Evolutionary conservation across 1,140 invertebrate species (phyloP).

Genomic region (Bombyx mandarina): DNA sequence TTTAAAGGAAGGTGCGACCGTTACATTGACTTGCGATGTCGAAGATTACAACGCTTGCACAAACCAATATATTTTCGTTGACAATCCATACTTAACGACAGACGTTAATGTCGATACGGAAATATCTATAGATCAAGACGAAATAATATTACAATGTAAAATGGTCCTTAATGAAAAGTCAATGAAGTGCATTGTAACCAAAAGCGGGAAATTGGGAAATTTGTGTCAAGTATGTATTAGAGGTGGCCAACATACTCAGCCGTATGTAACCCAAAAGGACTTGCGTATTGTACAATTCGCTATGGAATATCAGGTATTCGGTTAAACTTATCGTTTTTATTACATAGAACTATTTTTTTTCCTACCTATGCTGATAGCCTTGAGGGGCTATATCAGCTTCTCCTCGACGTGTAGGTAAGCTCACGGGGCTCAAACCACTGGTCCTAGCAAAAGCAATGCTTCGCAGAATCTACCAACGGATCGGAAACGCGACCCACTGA

Average conservation of each 20-base stretch:
- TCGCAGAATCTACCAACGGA: no score
- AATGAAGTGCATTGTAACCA: slow-evolving; percentile 31
- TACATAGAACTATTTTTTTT: not conserved
- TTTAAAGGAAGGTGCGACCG: slow-evolving; percentile 19
- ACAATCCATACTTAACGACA: slow-evolving; percentile 26
- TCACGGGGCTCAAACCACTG: no score
- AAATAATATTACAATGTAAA: slow-evolving; percentile 33
- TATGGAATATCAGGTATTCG: slow-evolving; percentile 34
- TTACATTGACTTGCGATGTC: slow-evolving; percentile 28
- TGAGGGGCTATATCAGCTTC: no score
- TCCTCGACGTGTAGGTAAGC: no score
- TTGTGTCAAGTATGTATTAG: slow-evolving; percentile 24
- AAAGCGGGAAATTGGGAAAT: slow-evolving; percentile 30
- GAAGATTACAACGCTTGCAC: slow-evolving; percentile 34
- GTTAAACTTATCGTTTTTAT: not conserved
- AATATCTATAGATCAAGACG: slow-evolving; percentile 30
- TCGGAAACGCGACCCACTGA: no score
- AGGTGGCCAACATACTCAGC: slow-evolving; percentile 18
- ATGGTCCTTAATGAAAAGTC: slow-evolving; percentile 21
- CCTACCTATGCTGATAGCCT: no score
- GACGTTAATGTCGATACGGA: slow-evolving; percentile 32
- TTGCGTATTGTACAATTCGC: slow-evolving; percentile 34
- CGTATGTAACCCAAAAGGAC: slow-evolving; percentile 32
- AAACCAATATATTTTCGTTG: slow-evolving; percentile 30
- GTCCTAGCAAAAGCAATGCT: no score